Conservation (phyloP, 2,797 vertebrate genomes). For the Typhlichthys eigenmanni region DNA sequence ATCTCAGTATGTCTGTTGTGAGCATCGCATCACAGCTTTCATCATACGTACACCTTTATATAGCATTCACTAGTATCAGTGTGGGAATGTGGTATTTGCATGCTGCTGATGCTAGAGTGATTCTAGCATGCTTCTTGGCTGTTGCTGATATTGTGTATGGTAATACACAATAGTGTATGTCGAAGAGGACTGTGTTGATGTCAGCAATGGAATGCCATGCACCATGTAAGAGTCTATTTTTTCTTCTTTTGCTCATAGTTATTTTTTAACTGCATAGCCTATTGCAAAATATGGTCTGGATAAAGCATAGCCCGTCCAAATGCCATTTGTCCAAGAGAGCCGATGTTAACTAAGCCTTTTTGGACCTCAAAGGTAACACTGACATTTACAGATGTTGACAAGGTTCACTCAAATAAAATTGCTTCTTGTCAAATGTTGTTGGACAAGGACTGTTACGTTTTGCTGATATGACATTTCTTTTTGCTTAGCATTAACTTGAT, state of each 20-base stretch:
- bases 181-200: too few relatives aligned
- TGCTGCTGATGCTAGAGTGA: slow-evolving; percentile 17
- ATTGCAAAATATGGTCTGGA: slow-evolving; percentile 17
- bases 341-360: slow-evolving; percentile 47
- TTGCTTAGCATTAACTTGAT: slow-evolving; percentile 34
- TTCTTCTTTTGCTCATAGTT: too few relatives aligned
- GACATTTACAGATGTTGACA: slow-evolving; percentile 60
- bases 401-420: slow-evolving; percentile 46
- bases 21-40: not conserved
- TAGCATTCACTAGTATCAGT: slow-evolving; percentile 28
- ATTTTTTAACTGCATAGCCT: too few relatives aligned
- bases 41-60: slow-evolving; percentile 22
- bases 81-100: slow-evolving; percentile 24
- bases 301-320: slow-evolving; percentile 40
- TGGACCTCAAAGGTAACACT: slow-evolving; percentile 46
- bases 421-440: slow-evolving; percentile 51
- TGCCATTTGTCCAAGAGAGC: slow-evolving; percentile 52
- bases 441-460: slow-evolving; percentile 49
- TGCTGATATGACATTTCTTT: slow-evolving; percentile 47
- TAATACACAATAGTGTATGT: too few relatives aligned
- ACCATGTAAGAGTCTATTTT: too few relatives aligned
- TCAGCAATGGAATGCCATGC: too few relatives aligned
- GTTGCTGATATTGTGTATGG: too few relatives aligned
- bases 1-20: not conserved
- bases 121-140: slow-evolving; percentile 9